Evolutionary conservation across 2,113 vertebrate species (phyloP), one percentile per base, ranked within the genome.

Genomic region (Meriones unguiculatus): DNA sequence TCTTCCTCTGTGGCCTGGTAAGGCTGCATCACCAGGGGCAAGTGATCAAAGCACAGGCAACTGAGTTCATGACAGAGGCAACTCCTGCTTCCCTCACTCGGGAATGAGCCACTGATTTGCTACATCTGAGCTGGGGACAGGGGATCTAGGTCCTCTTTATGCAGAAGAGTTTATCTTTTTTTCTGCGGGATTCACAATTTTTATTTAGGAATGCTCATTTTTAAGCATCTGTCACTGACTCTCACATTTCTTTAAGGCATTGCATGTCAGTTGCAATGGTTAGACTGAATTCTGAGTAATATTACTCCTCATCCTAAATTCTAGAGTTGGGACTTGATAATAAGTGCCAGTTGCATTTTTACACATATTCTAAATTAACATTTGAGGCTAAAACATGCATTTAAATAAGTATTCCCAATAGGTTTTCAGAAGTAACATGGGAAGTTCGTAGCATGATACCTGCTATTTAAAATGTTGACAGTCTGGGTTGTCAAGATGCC

Each of bases 171-270:
- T 69, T 82, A 8, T 57, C 57, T 89, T 96, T 89, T 96, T 92
- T 95, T 80, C 82, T 65, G 20, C 2, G 35, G 72, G 76, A 91
- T 69, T 80, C 70, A 85, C 15, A 54, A 41, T 64, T 89, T 41
- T 86, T 84, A 73, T 96, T 97, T 93, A 77, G 65, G 54, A 93
- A 82, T 41, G 64, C 67, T 46, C 4, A 22, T 7, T 84, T 96
- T 62, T 78, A 17, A 72, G 62, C 59, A n/a, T 64, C 28, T 70
- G 24, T 70, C 77, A 57, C 24, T 86, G n/a, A 57, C 35, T 8
- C 35, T 72, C 15, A n/a, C 22, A 35, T 57, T 78, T 32, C 1
- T 2, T 88, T 30, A 75, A 73, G 72, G 90, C 28, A 59, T 35
- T 52, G 38, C 54, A 67, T 89, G 72, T 54, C 84, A 81, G 5